Conservation (phyloP, 2,888 invertebrate species). For the Sipha maydis region DNA sequence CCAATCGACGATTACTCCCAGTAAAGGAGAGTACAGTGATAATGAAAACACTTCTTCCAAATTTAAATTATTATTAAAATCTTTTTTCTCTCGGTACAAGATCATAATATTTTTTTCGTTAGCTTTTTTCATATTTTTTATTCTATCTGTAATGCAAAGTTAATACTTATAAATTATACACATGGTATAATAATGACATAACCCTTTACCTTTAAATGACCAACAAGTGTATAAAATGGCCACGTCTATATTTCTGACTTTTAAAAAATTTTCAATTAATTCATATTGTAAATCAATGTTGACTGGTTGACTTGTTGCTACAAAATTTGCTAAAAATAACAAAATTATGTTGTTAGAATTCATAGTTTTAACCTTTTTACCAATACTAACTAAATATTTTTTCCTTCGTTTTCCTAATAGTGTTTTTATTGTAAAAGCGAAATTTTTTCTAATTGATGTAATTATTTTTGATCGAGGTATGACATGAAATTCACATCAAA, state of each 20-base stretch:
- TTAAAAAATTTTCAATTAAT: slow-evolving; percentile 37
- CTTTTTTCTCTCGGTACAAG: neutral
- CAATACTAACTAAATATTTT: neutral
- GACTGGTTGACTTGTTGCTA: neutral
- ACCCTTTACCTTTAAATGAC: neutral
- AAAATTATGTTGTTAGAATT: neutral
- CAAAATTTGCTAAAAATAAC: neutral
- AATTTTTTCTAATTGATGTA: neutral
- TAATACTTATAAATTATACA: neutral
- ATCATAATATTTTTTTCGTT: slow-evolving; percentile 17
- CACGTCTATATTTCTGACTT: neutral
- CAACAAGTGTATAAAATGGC: slow-evolving; percentile 40
- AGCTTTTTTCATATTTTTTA: slow-evolving; percentile 24
- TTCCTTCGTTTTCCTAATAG: neutral
- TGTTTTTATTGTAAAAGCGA: neutral
- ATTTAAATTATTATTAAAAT: neutral
- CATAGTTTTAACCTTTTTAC: neutral
- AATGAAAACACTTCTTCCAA: slow-evolving; percentile 1
- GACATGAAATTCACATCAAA: slow-evolving; percentile 2
- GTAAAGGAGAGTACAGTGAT: slow-evolving; percentile 29
- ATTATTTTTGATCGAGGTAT: neutral
- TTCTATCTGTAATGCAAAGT: neutral
- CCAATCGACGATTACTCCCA: slow-evolving; percentile 49
- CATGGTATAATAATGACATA: neutral
- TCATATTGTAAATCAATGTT: neutral